Evolutionary conservation across 2,797 vertebrate species (phyloP).

Genomic region (Sebastiscus tertius): DNA sequence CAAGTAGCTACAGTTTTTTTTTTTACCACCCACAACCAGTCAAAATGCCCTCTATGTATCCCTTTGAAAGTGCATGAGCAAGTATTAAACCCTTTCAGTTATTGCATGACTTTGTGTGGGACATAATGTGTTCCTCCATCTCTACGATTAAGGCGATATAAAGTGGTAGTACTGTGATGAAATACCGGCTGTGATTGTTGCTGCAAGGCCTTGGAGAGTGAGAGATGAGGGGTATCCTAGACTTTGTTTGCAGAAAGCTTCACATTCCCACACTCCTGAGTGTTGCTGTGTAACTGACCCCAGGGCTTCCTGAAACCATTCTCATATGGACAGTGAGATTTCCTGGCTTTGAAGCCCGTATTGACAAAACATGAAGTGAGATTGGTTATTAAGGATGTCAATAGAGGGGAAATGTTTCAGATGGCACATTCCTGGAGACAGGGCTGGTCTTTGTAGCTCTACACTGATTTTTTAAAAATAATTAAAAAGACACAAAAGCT

Average conservation of each 20-base stretch:
- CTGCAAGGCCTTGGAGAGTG: constrained; percentile 40
- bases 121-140: not conserved
- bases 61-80: not conserved
- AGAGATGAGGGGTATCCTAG: constrained; percentile 45
- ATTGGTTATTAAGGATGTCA: not conserved
- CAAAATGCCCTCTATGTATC: not conserved
- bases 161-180: constrained; percentile 7
- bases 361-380: constrained; percentile 46
- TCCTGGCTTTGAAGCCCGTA: constrained; percentile 57
- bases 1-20: not conserved
- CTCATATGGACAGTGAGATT: constrained; percentile 61
- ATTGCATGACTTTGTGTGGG: not conserved
- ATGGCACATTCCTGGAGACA: not conserved
- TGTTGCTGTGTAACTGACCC: constrained; percentile 59
- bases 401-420: constrained; percentile 1
- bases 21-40: not conserved
- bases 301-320: constrained; percentile 55
- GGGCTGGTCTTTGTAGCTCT: not conserved
- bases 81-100: not conserved
- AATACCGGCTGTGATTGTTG: constrained; percentile 33
- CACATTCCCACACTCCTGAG: constrained; percentile 63
- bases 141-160: not conserved
- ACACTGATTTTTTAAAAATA: not conserved
- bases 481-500: not conserved
- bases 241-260: constrained; percentile 65